These are phyloP conservation scores for Trisateles emortualis DNA, from an alignment of 2,888 invertebrate species.

Conservation along the genomic window DNA sequence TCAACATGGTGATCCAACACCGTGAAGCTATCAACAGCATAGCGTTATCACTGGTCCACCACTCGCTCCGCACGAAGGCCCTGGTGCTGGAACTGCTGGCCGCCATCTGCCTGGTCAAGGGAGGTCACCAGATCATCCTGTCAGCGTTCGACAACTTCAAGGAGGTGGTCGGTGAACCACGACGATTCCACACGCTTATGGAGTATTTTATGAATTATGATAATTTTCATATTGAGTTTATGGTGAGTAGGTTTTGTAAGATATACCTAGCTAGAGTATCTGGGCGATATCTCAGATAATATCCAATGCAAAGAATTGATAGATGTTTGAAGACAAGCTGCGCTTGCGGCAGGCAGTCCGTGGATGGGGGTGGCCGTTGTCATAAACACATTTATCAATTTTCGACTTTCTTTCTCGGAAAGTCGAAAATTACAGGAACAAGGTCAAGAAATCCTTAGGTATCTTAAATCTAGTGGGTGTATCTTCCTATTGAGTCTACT, in stretches of 20 bases:
- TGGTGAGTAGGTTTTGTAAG: constrained; percentile 89
- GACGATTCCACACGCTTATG: constrained; percentile 98
- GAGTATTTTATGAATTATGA: constrained; percentile 98
- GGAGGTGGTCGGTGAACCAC: constrained; percentile 94
- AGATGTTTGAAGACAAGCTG: too few species aligned
- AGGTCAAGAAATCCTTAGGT: too few species aligned
- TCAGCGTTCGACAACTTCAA: constrained; percentile 99
- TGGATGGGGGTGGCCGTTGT: too few species aligned
- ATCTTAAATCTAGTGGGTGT: too few species aligned
- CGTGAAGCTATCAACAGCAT: constrained; percentile 99
- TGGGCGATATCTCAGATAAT: too few species aligned
- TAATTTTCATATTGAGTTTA: constrained; percentile 98
- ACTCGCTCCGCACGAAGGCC: constrained; percentile 98
- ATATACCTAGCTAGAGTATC: too few species aligned
- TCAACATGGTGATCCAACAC: constrained; percentile 99
- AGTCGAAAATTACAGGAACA: too few species aligned
- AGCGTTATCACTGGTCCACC: constrained; percentile 98
- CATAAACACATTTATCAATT: too few species aligned
- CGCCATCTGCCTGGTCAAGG: constrained; percentile 99
- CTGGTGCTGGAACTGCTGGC: constrained; percentile 98
- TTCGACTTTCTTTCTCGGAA: too few species aligned
- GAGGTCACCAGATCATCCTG: constrained; percentile 99
- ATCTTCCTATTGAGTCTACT: too few species aligned
- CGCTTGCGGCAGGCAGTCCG: too few species aligned
- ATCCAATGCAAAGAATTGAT: too few species aligned